Evolutionary conservation across 2,797 vertebrate species (phyloP), one percentile per base, ranked within the genome.

Genomic region (Orientallactaga sibirica): DNA sequence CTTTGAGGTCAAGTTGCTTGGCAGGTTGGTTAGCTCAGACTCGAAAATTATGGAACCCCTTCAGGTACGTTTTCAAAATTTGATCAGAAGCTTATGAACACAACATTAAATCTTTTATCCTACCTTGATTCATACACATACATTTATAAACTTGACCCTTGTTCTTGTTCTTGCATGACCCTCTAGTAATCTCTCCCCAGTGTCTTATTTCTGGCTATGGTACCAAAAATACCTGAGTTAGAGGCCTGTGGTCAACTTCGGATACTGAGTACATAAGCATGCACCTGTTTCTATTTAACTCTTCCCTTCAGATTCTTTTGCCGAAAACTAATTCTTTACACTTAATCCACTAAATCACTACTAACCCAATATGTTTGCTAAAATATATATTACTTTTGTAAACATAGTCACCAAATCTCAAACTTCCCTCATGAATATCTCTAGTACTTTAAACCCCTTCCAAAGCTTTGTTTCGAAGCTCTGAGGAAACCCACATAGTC

Each of bases 321-420:
- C 68, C 37, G 84, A 84, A 94, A 92, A 74, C 11, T 7, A 87
- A 77, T 79, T 93, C 67, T 66, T 92, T 90, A 94, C 55, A 90
- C 11, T 83, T 29, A 87, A 78, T 37, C 25, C 3, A 94, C 58
- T 48, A 92, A 90, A 77, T 95, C 55, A 83, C 0, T 90, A 25
- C 20, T 86, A 71, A 89, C 82, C 77, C 29, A 95, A 37, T 61
- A 1, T 77, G 82, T 22, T 61, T 90, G 73, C 16, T 75, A 80
- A 83, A 93, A 85, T 66, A 87, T 5, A 19, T 62, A 93, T 41
- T 83, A 75, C 76, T 83, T 95, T 74, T 84, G 19, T 62, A 90
- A 24, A 24, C 61, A 52, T 78, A 90, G 25, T 79, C 95, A 85
- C 24, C 68, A 92, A 85, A 76, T 29, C 0, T 37, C 88, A 29